Conservation (phyloP, 2,888 invertebrate genomes). For the Tromatobia lineatoria region DNA sequence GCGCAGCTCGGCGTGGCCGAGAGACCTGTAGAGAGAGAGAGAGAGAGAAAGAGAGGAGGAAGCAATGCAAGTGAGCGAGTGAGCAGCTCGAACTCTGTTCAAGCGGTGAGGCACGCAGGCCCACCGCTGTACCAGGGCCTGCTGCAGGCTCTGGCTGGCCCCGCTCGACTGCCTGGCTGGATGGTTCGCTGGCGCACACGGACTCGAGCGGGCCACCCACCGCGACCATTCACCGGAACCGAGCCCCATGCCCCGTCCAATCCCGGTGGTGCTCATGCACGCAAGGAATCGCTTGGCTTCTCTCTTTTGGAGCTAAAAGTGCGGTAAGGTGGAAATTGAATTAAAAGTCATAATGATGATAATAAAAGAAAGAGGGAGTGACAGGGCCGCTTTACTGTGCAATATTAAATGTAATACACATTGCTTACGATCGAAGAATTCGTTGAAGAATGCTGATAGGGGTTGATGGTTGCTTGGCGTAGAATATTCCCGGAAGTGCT, state of each 20-base stretch:
- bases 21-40: constrained; percentile 40
- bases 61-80: constrained; percentile 27
- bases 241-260: constrained; percentile 79
- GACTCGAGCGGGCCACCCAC: constrained; percentile 85
- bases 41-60: constrained; percentile 25
- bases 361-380: not conserved
- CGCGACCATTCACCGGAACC: constrained; percentile 86
- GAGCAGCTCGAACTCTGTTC: constrained; percentile 51
- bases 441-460: not conserved
- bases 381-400: not conserved
- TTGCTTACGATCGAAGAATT: not conserved
- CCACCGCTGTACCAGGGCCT: constrained; percentile 61
- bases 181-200: constrained; percentile 87
- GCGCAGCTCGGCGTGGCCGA: constrained; percentile 30
- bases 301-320: not conserved
- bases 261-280: constrained; percentile 81
- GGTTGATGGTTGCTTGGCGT: not conserved
- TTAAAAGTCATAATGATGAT: not conserved
- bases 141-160: constrained; percentile 83
- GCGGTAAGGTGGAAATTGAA: not conserved
- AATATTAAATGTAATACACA: not conserved
- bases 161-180: constrained; percentile 84
- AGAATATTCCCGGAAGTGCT: constrained; percentile 31
- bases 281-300: constrained; percentile 61
- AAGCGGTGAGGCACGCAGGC: constrained; percentile 69